Evolutionary conservation across 2,797 vertebrate genomes (phyloP).

Genomic region (Mergus octosetaceus): DNA sequence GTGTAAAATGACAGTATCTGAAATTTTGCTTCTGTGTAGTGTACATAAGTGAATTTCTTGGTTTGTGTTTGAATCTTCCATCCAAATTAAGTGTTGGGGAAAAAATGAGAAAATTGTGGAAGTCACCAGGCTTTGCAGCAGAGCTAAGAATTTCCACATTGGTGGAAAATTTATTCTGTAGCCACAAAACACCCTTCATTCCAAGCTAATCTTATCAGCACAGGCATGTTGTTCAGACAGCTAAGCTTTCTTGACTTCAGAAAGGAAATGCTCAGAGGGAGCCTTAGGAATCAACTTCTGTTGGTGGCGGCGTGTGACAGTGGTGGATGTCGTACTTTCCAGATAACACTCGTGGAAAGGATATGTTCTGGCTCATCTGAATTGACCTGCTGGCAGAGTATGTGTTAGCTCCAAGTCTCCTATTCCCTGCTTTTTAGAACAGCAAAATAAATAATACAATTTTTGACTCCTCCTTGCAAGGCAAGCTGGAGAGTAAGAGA

Average conservation of each 20-base stretch:
- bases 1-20: neutral
- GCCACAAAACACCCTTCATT: neutral
- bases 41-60: neutral
- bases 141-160: neutral
- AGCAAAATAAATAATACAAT: neutral
- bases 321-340: neutral
- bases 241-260: rapidly evolving
- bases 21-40: neutral
- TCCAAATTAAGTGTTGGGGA: neutral
- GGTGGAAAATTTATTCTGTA: neutral
- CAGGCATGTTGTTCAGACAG: neutral
- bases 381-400: neutral
- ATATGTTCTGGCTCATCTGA: neutral
- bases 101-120: neutral
- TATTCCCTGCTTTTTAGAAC: neutral
- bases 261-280: neutral
- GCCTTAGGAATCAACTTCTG: rapidly evolving
- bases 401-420: neutral
- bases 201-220: neutral
- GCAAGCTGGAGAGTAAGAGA: neutral
- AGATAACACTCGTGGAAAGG: rapidly evolving
- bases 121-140: neutral
- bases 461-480: neutral
- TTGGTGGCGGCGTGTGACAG: neutral
- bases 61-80: neutral